Evolutionary conservation across 2,888 invertebrate genomes (phyloP).

Genomic region (Parascotia fuliginaria): DNA sequence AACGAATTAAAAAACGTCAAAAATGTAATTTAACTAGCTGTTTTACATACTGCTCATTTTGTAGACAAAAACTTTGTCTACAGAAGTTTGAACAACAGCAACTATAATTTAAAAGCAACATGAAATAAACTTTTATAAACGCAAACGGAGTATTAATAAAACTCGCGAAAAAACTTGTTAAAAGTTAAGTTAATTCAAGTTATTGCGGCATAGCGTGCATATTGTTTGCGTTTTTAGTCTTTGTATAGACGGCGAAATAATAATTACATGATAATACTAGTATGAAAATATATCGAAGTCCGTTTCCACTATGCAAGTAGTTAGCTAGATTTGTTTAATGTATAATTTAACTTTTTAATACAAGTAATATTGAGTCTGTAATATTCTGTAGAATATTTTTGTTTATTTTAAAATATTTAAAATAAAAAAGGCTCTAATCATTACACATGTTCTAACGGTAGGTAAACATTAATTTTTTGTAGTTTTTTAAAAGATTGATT

Average conservation of each 20-base stretch:
- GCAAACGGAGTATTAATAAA: conserved; percentile 30
- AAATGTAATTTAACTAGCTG: too few species aligned
- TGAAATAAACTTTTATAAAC: conserved; percentile 17
- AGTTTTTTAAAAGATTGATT: too few species aligned
- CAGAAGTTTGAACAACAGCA: not conserved
- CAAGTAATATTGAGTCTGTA: too few species aligned
- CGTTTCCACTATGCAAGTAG: not conserved
- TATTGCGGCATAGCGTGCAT: conserved; percentile 35
- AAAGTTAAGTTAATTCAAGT: conserved; percentile 26
- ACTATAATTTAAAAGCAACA: not conserved
- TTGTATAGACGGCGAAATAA: conserved; percentile 11
- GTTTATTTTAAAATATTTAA: too few species aligned
- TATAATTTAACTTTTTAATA: too few species aligned
- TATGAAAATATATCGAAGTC: not conserved
- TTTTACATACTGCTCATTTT: conserved; percentile 10
- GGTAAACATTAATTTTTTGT: too few species aligned
- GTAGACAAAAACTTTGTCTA: conserved; percentile 7
- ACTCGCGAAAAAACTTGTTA: conserved; percentile 23
- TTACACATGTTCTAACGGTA: too few species aligned
- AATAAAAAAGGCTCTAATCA: too few species aligned
- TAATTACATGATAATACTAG: conserved; percentile 9
- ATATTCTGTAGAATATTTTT: too few species aligned
- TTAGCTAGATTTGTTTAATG: not conserved
- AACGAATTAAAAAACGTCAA: too few species aligned
- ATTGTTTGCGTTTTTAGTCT: conserved; percentile 11